Base-by-base conservation (phyloP, 2,797 vertebrate genomes). In the Danio jaintianensis region DNA sequence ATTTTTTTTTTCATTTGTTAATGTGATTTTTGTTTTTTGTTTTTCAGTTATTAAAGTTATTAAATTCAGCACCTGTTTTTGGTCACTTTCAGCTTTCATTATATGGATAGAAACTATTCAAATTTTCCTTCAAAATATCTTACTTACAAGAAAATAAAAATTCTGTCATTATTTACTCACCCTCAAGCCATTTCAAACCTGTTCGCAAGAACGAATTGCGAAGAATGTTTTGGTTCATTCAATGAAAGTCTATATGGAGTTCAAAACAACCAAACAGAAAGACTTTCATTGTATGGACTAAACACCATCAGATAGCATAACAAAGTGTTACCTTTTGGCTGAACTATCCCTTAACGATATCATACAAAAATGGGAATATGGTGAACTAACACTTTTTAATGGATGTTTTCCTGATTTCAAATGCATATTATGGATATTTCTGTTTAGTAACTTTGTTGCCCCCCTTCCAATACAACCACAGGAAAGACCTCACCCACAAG, bases 401-500 rank as follows among this genome's bases (percentile, higher is more conserved):
- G 9, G 72, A 12, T 75, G 29, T 78, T 48, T 76, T 73, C 58
- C 53, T 82, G 56, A 69, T 82, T 75, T 73, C 52, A 67, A 61
- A 59, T 85, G 59, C 42, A 72, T 82, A 47, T 79, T 16, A 80
- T 84, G 87, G 91, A 89, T 91, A 90, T 92, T 87, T 92, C 94
- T 95, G 93, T 94, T 91, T 87, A 88, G 91, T 94, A 90, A 92
- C 91, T 94, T 92, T 89, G 88, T 93, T 84, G 71, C 90, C 90
- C 91, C 91, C 50, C 82, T 86, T 89, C 91, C 92, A 84, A 90
- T 77, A 90, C 91, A 93, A 94, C 89, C 91, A 88, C 91, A 89
- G 90, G 93, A 86, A 93, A 94, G 94, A 93, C 91, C 92, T 93
- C 93, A 92, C 93, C 93, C 91, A 87, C 90, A 88, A 88, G 88